A percentile compares a stretch with the other conserved stretches of the same genome.
These are phyloP conservation scores for Tachyglossus aculeatus DNA, from an alignment of 2,797 vertebrate species.

Conservation along the genomic window DNA sequence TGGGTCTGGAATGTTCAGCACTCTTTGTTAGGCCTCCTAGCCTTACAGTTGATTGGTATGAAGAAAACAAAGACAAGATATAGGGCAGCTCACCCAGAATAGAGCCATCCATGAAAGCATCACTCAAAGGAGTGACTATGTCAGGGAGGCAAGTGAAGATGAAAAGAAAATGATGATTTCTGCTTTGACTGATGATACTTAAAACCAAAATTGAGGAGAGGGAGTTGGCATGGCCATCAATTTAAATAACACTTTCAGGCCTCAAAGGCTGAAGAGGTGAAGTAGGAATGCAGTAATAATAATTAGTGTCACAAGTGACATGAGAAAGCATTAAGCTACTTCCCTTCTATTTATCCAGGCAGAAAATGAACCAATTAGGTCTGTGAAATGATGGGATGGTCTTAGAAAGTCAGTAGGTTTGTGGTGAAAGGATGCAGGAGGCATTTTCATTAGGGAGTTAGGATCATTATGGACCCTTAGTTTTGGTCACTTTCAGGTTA, in stretches of 20 bases:
- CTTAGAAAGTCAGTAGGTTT: neutral
- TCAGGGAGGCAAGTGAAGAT: neutral
- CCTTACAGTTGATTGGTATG: conserved; percentile 11
- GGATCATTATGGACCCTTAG: conserved; percentile 19
- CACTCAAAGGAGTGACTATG: conserved; percentile 17
- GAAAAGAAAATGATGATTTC: conserved; percentile 9
- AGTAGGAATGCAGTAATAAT: conserved; percentile 26
- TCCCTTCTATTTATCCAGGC: conserved; percentile 20
- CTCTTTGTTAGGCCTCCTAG: neutral
- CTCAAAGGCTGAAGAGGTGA: conserved; percentile 19
- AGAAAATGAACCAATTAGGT: conserved; percentile 22
- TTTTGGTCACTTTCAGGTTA: too few species aligned
- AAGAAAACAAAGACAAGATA: conserved; percentile 6
- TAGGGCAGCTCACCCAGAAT: neutral
- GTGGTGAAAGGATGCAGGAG: conserved; percentile 10
- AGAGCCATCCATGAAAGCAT: neutral
- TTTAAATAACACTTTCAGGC: conserved; percentile 39
- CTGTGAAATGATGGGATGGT: conserved; percentile 6
- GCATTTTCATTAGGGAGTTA: neutral
- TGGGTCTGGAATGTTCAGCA: conserved; percentile 19
- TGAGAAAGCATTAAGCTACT: conserved; percentile 23
- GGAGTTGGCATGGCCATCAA: conserved; percentile 15
- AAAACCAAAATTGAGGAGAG: neutral
- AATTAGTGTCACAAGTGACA: conserved; percentile 19
- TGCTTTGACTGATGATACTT: neutral